These are phyloP conservation scores for Pristionchus exspectatus DNA, from an alignment of 2,888 invertebrate genomes.

Conservation along the genomic window DNA sequence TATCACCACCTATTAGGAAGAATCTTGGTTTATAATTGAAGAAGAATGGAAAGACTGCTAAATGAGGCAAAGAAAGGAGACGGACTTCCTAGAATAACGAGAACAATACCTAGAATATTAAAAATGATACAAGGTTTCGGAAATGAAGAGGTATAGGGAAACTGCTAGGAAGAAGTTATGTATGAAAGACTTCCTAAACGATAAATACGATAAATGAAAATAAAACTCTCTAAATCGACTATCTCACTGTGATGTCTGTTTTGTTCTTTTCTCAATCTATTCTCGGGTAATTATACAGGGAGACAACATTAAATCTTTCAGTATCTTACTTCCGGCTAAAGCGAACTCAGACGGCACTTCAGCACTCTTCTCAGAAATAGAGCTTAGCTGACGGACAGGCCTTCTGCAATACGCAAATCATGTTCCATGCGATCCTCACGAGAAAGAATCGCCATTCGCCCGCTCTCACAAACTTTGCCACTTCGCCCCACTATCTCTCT, in stretches of 20 bases:
- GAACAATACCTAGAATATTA: too few species aligned
- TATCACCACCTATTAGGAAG: not conserved
- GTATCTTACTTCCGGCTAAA: not conserved
- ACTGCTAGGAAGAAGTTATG: too few species aligned
- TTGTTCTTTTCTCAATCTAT: not conserved
- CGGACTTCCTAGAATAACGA: too few species aligned
- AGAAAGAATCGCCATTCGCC: not conserved
- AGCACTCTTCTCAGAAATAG: slow-evolving; percentile 69
- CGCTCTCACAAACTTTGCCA: not conserved
- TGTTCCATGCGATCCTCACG: not conserved
- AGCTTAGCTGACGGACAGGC: slow-evolving; percentile 59
- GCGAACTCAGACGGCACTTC: slow-evolving; percentile 63
- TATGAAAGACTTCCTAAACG: too few species aligned
- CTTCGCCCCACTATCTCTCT: slow-evolving; percentile 14
- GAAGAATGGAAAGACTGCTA: too few species aligned
- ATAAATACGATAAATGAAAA: too few species aligned
- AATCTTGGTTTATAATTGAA: too few species aligned
- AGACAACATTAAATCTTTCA: not conserved
- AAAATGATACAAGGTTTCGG: too few species aligned
- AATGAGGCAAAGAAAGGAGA: too few species aligned
- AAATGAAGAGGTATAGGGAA: too few species aligned
- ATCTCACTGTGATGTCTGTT: not conserved
- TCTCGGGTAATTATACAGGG: not conserved
- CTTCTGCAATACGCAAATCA: not conserved
- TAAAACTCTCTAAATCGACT: too few species aligned